Evolutionary conservation across 2,888 invertebrate species (phyloP), one percentile per base, ranked within the genome.

Genomic region (Penaeus monodon): DNA sequence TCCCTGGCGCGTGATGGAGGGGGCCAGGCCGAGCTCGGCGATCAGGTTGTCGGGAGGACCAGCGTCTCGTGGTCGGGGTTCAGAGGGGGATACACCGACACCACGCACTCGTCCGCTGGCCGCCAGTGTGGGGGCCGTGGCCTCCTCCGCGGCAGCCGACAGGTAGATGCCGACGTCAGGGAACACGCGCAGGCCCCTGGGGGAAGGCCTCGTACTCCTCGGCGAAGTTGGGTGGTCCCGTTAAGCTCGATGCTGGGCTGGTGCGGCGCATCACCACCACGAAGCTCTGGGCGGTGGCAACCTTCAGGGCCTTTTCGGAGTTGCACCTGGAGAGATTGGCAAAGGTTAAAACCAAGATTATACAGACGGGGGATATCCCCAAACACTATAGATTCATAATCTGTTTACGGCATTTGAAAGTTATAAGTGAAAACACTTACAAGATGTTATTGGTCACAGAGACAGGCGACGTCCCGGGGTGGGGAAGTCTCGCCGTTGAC

Each of bases 1-100:
- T 0, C 98, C 97, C 92, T 98, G 97, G 89, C 97, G 95, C 73
- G 97, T 98, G 90, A 98, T 96, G 87, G 97, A 95, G 63, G 98
- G 96, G 90, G 95, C 95, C 91, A 97, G 95, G 91, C 95, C 96
- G 92, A 96, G 94, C 91, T 95, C 94, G 90, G 94, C 94, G 90
- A 97, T 94, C 92, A 96, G 94, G 88, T 94, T 95, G 89, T 95
- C 95, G 1, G 97, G 89, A 97, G 94, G 49, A 95, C 94, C 90
- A 98, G 94, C 91, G 96, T 96, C 93, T 99, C 99, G 93, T 98
- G 97, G 93, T 98, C 98, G 14, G 98, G 97, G 94, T 98, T 97
- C 91, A 99, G 93, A 14, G 97, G 97, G 64, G 99, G 99, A 92
- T 98, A 97, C 88, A 99, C 98, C 76, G 97, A 96, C 86, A 99